Conservation (phyloP, 2,888 invertebrate genomes). For the Oligia latruncula region DNA sequence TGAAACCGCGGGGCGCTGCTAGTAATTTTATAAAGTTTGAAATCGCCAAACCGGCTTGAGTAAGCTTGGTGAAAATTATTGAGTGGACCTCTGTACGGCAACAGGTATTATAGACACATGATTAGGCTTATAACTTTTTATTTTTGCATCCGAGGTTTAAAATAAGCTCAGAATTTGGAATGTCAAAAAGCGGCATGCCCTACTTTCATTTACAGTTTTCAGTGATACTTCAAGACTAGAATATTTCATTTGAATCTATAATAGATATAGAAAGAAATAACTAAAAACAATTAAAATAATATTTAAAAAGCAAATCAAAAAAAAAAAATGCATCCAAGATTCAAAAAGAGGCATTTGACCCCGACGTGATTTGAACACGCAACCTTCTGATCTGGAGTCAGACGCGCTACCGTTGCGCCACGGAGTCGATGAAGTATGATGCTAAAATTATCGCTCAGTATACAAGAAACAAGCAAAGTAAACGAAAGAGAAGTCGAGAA, state of each 20-base stretch:
- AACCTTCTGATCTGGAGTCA: slow-evolving; percentile 99
- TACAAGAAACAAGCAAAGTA: not conserved
- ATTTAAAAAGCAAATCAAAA: not conserved
- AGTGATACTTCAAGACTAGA: not conserved
- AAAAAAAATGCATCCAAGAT: slow-evolving; percentile 7
- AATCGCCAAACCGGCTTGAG: no score
- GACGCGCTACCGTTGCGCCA: slow-evolving; percentile 99
- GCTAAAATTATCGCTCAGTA: slow-evolving; percentile 12
- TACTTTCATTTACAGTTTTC: not conserved
- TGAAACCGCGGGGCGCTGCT: no score
- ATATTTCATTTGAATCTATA: not conserved
- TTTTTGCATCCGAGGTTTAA: no score
- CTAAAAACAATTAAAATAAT: no score
- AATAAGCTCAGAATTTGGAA: no score
- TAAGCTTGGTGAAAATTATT: not conserved
- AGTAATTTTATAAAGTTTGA: not conserved
- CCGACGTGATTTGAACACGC: slow-evolving; percentile 99
- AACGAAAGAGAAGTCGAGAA: not conserved
- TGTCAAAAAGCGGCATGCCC: not conserved
- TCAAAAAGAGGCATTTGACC: slow-evolving; percentile 90
- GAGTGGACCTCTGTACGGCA: not conserved
- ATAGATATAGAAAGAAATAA: not conserved
- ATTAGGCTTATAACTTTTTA: no score
- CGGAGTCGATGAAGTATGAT: slow-evolving; percentile 91
- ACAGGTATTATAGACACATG: no score